Conservation (phyloP, 2,888 invertebrate genomes). For the Theretra japonica region DNA sequence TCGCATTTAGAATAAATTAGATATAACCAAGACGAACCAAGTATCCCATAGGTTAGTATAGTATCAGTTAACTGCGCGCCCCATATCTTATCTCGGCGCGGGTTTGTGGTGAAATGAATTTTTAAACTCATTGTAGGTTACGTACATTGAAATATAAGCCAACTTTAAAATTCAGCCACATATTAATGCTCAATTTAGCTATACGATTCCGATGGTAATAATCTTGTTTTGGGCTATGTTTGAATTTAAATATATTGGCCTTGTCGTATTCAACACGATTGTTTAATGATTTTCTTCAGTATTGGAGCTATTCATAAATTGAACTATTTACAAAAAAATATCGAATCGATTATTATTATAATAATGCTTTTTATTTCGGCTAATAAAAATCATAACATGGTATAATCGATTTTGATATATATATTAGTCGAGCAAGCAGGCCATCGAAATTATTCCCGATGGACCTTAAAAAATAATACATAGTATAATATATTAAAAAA, state of each 20-base stretch:
- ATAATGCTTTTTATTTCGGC: too few species aligned
- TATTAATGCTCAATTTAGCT: background rate
- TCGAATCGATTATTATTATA: too few species aligned
- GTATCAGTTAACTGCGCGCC: slow-evolving; percentile 39
- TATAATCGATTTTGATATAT: too few species aligned
- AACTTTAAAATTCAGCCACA: slow-evolving; percentile 14
- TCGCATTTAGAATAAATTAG: too few species aligned
- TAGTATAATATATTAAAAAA: too few species aligned
- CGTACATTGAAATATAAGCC: slow-evolving; percentile 18
- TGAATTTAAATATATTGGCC: background rate
- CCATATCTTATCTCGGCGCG: slow-evolving; percentile 51
- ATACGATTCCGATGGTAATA: background rate
- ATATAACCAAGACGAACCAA: too few species aligned
- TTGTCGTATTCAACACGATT: slow-evolving; percentile 3
- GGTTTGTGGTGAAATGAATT: slow-evolving; percentile 40
- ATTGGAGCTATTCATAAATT: too few species aligned
- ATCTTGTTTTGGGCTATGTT: background rate
- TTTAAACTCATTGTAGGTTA: slow-evolving; percentile 36
- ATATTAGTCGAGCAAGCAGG: too few species aligned
- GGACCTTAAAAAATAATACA: too few species aligned
- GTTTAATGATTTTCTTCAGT: background rate
- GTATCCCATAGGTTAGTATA: slow-evolving; percentile 16
- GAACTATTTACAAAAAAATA: too few species aligned
- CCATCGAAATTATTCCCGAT: too few species aligned
- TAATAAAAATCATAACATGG: too few species aligned